These are phyloP conservation scores for Tolypeutes matacus DNA, from an alignment of 2,797 vertebrate genomes.

Conservation along the genomic window DNA sequence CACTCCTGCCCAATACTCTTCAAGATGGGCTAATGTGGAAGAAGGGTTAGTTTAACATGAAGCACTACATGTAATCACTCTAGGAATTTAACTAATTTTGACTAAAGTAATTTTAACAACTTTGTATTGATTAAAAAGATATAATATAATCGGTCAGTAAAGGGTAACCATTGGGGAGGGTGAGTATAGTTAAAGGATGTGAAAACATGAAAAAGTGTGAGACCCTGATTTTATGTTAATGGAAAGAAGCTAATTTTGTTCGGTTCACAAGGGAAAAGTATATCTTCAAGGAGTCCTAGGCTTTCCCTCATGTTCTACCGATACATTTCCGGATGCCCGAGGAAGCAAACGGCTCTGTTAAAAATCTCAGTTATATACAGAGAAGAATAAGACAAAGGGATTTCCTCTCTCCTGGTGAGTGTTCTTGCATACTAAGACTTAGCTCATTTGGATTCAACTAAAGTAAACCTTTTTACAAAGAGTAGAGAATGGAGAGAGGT, in stretches of 20 bases:
- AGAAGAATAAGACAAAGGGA: neutral
- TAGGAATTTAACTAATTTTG: slow-evolving; percentile 43
- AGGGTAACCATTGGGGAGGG: neutral
- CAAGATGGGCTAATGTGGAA: neutral
- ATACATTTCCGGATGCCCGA: neutral
- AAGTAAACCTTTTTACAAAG: neutral
- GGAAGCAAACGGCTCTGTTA: neutral
- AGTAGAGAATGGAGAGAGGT: neutral
- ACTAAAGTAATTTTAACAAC: slow-evolving; percentile 44
- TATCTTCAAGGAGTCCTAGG: neutral
- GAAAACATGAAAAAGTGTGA: neutral
- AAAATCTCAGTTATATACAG: neutral
- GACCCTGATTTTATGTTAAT: neutral
- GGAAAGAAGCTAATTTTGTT: neutral
- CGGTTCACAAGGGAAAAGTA: neutral
- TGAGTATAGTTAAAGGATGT: neutral
- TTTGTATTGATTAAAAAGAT: neutral
- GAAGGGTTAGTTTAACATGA: neutral
- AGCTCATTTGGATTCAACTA: neutral
- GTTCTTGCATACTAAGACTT: neutral
- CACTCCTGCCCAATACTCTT: too few relatives aligned
- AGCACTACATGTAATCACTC: neutral
- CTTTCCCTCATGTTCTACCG: neutral
- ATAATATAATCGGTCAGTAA: neutral
- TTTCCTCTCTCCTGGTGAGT: neutral